Conservation (phyloP, 2,888 invertebrate species). For the Neoaliturus tenellus region DNA sequence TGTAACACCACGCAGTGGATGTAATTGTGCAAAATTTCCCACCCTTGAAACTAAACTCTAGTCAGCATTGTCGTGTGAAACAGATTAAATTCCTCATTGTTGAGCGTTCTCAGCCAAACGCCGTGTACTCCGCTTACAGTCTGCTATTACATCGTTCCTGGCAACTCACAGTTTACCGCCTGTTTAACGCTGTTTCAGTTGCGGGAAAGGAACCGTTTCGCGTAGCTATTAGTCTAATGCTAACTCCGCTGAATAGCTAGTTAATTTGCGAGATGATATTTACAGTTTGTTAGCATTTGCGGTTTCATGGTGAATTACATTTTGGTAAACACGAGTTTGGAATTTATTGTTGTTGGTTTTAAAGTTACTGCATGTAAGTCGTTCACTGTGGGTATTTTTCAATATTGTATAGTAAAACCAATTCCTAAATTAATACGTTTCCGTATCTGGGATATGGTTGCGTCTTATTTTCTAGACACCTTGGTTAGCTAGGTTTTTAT, state of each 20-base stretch:
- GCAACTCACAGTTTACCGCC: neutral
- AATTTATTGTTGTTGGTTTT: too few relatives aligned
- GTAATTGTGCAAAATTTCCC: too few relatives aligned
- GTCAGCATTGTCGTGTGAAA: slow-evolving; percentile 12
- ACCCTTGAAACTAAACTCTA: neutral
- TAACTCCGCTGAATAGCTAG: neutral
- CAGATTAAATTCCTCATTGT: neutral
- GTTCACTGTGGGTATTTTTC: too few relatives aligned
- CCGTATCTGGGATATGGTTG: too few relatives aligned
- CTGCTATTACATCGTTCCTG: neutral
- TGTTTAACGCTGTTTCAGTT: neutral
- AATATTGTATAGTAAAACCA: too few relatives aligned
- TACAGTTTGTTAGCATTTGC: neutral
- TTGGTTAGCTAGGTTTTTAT: too few relatives aligned
- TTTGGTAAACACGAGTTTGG: too few relatives aligned
- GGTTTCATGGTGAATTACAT: too few relatives aligned
- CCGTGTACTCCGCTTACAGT: neutral
- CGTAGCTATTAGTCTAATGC: neutral
- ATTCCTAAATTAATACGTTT: too few relatives aligned
- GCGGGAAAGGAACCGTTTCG: neutral
- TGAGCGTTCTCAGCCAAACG: neutral
- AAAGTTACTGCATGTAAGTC: too few relatives aligned
- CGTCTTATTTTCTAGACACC: too few relatives aligned
- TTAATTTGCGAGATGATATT: neutral
- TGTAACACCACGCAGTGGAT: too few relatives aligned